These are phyloP conservation scores for Lacerta viridis DNA, from an alignment of 2,797 vertebrate species.

Conservation along the genomic window DNA sequence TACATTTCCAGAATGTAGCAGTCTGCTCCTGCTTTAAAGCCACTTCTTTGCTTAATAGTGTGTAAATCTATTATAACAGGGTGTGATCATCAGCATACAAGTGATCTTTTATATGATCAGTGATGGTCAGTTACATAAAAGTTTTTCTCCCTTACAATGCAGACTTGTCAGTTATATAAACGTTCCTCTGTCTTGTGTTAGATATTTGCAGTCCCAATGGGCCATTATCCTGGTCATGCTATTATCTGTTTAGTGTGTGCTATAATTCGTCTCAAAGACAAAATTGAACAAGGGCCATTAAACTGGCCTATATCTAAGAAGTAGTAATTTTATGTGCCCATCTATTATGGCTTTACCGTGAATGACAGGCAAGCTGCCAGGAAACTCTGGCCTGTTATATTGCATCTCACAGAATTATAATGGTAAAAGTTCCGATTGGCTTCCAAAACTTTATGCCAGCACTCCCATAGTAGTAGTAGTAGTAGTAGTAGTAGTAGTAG, in stretches of 20 bases:
- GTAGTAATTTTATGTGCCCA: conserved; percentile 17
- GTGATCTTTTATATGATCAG: background rate
- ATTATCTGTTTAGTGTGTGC: background rate
- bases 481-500: too few species aligned
- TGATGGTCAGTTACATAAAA: background rate
- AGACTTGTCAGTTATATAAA: conserved; percentile 13
- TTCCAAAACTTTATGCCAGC: background rate
- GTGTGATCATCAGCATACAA: background rate
- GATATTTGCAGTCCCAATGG: background rate
- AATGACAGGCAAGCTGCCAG: background rate
- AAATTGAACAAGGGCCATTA: background rate
- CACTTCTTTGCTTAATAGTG: background rate
- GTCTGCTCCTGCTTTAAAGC: conserved; percentile 1
- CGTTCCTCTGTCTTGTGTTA: background rate
- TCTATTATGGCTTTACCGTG: conserved; percentile 16
- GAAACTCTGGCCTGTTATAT: conserved; percentile 26
- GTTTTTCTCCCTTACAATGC: background rate
- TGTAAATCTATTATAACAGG: background rate
- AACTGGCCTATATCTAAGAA: conserved; percentile 15
- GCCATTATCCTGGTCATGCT: background rate
- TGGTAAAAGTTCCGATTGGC: background rate
- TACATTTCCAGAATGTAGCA: background rate
- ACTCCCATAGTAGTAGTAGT: too few species aligned
- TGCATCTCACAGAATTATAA: background rate
- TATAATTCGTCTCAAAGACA: background rate